Conservation (phyloP, 2,113 vertebrate species). For the Mirza zaza region DNA sequence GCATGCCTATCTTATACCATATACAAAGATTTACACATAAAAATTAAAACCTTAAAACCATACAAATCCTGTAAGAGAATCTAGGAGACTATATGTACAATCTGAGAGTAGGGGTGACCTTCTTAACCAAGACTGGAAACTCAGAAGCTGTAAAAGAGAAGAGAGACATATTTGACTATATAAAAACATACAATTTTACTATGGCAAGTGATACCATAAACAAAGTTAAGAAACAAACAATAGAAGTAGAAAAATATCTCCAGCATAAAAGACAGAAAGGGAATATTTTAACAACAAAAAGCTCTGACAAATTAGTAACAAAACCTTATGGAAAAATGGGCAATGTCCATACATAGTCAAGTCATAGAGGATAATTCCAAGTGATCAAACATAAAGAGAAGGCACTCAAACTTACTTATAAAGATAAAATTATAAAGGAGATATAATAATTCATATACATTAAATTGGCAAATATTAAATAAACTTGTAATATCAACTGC, state of each 20-base stretch:
- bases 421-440: background rate
- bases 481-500: background rate
- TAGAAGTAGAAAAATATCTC: background rate
- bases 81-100: slow-evolving; percentile 55
- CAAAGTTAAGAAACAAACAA: slow-evolving; percentile 33
- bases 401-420: background rate
- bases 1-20: background rate
- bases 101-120: slow-evolving; percentile 22
- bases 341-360: background rate
- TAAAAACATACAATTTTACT: background rate
- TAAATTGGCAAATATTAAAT: background rate
- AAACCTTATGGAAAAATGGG: slow-evolving; percentile 12
- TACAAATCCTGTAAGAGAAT: slow-evolving; percentile 57
- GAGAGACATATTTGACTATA: slow-evolving; percentile 31
- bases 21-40: background rate
- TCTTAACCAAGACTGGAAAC: slow-evolving; percentile 59
- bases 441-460: background rate
- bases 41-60: slow-evolving; percentile 51
- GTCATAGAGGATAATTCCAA: background rate
- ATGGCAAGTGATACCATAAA: slow-evolving; percentile 21
- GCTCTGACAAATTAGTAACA: background rate
- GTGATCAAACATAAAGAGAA: background rate
- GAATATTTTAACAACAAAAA: slow-evolving; percentile 26
- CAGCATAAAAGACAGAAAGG: background rate
- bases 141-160: slow-evolving; percentile 63